These are phyloP conservation scores for Bubo blakistoni DNA, from an alignment of 2,113 vertebrate genomes.

Conservation along the genomic window DNA sequence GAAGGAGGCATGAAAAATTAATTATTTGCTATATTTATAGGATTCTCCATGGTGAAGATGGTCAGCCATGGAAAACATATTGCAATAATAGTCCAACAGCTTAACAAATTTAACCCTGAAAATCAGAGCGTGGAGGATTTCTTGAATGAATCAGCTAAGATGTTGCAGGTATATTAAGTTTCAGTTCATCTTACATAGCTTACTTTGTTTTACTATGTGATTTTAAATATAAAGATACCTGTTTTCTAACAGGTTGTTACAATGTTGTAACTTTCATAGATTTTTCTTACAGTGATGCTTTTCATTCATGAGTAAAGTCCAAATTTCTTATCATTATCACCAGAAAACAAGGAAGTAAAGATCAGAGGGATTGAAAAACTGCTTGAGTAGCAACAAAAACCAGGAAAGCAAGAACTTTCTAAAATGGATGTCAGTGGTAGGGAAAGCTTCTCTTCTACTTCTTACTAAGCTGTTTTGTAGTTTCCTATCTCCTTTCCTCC, in stretches of 20 bases:
- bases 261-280: neutral
- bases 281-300: neutral
- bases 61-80: constrained; percentile 73
- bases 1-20: neutral
- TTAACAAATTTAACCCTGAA: constrained; percentile 76
- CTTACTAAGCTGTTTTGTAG: neutral
- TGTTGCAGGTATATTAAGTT: constrained; percentile 76
- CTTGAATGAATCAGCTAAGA: constrained; percentile 64
- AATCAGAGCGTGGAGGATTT: constrained; percentile 79
- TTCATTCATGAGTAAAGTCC: neutral
- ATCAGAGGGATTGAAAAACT: neutral
- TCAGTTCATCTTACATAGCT: neutral
- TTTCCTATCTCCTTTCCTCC: neutral
- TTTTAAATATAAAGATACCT: neutral
- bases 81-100: constrained; percentile 69
- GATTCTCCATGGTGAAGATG: constrained; percentile 72
- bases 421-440: neutral
- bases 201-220: neutral
- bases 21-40: constrained; percentile 53
- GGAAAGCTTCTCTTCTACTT: neutral
- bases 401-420: neutral
- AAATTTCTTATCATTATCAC: neutral
- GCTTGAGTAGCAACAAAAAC: neutral
- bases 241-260: neutral
- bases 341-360: neutral